Base-by-base conservation (phyloP, 2,888 invertebrate genomes). In the Erpobdella octoculata region DNA sequence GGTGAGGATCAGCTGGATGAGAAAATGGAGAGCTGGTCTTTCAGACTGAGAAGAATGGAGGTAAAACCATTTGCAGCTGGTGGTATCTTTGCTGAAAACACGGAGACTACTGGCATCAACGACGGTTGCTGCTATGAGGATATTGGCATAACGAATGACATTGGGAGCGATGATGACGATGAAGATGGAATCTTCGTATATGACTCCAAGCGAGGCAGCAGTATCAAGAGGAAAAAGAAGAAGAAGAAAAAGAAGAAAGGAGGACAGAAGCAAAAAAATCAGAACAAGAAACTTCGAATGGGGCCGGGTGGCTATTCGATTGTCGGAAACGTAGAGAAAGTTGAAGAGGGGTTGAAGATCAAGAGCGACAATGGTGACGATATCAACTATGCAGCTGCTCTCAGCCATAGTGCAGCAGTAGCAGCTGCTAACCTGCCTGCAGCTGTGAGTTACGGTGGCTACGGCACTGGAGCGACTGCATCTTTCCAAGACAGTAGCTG, bases 221-320 rank as follows among this genome's bases (percentile, higher is more conserved):
- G 28, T 28, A 53, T 21, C 21, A 53, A 53, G 53, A 53, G 53
- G 53, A 53, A 53, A 28, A 53, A 53, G 53, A 53, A 53, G 53
- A 53, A 53, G 53, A 53, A 53, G 15, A 53, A 28, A 28, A 25
- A 21, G 15, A 53, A 53, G n/a, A 21, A 25, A 5, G 12, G 53
- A 21, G 28, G 53, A n/a, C 21, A 53, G 53, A 25, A 25, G 21
- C 21, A 21, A 21, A 53, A 53, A 15, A 6, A 25, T 8, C 53
- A 53, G 6, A 21, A 53, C 53, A 25, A 25, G 8, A n/a, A n/a
- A n/a, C n/a, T n/a, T n/a, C n/a, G n/a, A n/a, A n/a, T n/a, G n/a
- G n/a, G n/a, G n/a, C n/a, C n/a, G n/a, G n/a, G n/a, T n/a, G n/a
- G n/a, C n/a, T n/a, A n/a, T n/a, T n/a, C n/a, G n/a, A n/a, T n/a